Evolutionary conservation across 2,797 vertebrate genomes (phyloP).

Genomic region (Spheniscus humboldti): DNA sequence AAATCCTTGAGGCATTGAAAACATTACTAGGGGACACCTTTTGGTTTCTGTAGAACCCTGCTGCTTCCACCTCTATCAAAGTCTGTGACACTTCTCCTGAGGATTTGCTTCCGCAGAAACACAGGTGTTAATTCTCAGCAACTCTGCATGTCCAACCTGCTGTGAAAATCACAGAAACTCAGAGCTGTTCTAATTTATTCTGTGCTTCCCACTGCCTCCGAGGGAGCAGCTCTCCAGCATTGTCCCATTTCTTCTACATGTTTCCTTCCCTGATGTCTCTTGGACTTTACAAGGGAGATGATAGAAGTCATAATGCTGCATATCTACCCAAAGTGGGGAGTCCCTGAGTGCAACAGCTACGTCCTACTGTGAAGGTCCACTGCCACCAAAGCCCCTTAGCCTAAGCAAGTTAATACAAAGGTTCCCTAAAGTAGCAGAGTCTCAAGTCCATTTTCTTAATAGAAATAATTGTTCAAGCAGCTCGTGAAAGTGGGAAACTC

Average conservation of each 20-base stretch:
- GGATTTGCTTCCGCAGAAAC: slow-evolving; percentile 7
- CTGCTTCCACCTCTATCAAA: slow-evolving; percentile 5
- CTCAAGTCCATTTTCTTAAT: neutral
- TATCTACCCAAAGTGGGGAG: neutral
- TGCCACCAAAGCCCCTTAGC: neutral
- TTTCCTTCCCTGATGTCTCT: neutral
- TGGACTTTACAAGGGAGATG: neutral
- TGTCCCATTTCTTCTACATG: neutral
- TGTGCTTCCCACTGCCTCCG: neutral
- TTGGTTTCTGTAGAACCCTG: neutral
- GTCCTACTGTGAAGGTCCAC: neutral
- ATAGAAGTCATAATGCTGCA: neutral
- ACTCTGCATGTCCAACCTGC: neutral
- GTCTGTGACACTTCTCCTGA: slow-evolving; percentile 13
- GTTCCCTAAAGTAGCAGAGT: neutral
- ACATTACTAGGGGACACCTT: neutral
- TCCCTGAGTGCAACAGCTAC: neutral
- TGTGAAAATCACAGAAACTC: slow-evolving; percentile 46
- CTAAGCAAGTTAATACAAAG: neutral
- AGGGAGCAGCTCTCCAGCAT: neutral
- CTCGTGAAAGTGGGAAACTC: neutral
- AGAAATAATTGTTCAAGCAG: neutral
- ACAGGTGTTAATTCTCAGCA: slow-evolving; percentile 40
- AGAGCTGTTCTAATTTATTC: slow-evolving; percentile 25
- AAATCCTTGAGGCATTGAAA: neutral